A percentile compares a stretch with the other conserved stretches of the same genome.
phyloP scores from a whole-genome alignment of 2,113 vertebrate species.

The Genyomyrus donnyi region DNA sequence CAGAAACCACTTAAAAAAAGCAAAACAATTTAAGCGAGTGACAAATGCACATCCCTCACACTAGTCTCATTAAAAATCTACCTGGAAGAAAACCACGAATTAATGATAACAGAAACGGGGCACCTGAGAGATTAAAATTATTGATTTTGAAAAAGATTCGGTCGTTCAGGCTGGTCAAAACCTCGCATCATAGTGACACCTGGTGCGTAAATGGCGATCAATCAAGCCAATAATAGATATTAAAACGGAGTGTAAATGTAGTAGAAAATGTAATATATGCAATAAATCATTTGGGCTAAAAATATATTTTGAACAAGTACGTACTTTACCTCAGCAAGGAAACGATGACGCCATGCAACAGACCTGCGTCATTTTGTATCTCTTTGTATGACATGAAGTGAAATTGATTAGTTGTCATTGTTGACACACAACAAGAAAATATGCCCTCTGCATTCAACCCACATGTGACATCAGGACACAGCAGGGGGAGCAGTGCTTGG shows the following conservation, averaged over 20 bases:
- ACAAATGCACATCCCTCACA: not conserved
- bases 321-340: not conserved
- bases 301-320: not conserved
- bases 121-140: not conserved
- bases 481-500: no score
- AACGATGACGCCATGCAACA: not conserved
- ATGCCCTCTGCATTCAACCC: no score
- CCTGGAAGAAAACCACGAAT: not conserved
- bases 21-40: not conserved
- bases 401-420: no score
- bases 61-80: not conserved
- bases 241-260: not conserved
- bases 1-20: not conserved
- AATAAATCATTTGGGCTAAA: not conserved
- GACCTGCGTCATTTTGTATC: not conserved
- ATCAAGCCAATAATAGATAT: not conserved
- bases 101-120: not conserved
- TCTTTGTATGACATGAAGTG: not conserved
- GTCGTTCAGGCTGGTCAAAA: not conserved
- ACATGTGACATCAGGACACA: no score
- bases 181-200: not conserved
- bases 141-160: not conserved
- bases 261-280: not conserved
- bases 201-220: not conserved
- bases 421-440: no score